Percentiles rank a stretch among this genome's conserved stretches.
These are phyloP conservation scores for Drusus annulatus DNA, from an alignment of 1,140 invertebrate genomes.

Conservation along the genomic window DNA sequence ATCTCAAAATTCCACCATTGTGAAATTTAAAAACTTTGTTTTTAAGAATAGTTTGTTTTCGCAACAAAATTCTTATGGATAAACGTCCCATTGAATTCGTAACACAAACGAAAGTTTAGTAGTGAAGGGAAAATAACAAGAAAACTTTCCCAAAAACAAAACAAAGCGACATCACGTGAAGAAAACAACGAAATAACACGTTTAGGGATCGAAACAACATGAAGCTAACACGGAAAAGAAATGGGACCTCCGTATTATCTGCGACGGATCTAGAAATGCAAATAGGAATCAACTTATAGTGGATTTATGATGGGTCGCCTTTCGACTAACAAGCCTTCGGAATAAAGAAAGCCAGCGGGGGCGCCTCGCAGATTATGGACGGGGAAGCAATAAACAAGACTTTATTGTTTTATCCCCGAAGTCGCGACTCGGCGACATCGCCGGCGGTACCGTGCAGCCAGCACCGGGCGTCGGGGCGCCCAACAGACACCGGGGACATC, in stretches of 20 bases:
- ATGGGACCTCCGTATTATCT: neutral
- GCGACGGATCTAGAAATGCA: conserved; percentile 20
- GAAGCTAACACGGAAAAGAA: neutral
- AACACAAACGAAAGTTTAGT: too few species aligned
- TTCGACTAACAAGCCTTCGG: conserved; percentile 35
- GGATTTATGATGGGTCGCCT: conserved; percentile 26
- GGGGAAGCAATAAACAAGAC: conserved; percentile 40
- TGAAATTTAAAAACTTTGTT: too few species aligned
- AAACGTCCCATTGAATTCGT: too few species aligned
- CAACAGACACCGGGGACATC: too few species aligned
- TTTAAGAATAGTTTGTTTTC: too few species aligned
- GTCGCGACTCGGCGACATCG: conserved; percentile 10
- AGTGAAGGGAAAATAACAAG: too few species aligned
- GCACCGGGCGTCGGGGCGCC: neutral
- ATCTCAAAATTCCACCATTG: too few species aligned
- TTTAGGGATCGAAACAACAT: neutral
- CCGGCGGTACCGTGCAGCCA: conserved; percentile 7
- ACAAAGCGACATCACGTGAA: neutral
- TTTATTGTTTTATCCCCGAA: conserved; percentile 49
- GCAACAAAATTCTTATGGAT: too few species aligned
- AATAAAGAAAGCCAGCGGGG: conserved; percentile 41
- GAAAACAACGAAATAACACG: neutral
- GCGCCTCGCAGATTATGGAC: conserved; percentile 41
- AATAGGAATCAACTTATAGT: conserved; percentile 28
- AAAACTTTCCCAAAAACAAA: too few species aligned